Conservation (phyloP, 2,113 vertebrate species). For the Calidris pugnax region DNA sequence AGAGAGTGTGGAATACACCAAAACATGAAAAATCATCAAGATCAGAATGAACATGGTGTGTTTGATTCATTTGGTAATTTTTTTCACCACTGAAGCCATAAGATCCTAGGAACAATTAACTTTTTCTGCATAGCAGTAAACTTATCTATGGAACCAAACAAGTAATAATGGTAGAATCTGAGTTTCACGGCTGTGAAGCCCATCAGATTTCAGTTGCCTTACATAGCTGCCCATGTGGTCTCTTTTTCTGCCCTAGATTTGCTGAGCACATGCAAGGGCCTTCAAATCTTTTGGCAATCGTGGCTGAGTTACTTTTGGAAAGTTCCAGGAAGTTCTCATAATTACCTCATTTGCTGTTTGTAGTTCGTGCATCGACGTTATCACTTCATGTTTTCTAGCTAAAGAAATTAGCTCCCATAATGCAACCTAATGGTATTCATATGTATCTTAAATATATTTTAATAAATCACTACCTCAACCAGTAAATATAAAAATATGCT, state of each 20-base stretch:
- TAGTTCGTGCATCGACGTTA: neutral
- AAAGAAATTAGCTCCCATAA: neutral
- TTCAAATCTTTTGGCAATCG: neutral
- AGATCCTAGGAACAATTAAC: neutral
- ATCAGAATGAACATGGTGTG: neutral
- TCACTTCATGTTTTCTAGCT: neutral
- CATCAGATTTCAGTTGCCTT: neutral
- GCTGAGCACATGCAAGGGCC: neutral
- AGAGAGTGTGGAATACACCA: neutral
- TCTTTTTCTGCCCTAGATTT: neutral
- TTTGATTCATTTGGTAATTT: neutral
- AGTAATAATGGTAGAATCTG: neutral
- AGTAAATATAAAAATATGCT: conserved; percentile 1
- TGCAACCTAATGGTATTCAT: neutral
- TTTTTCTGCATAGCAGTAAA: neutral
- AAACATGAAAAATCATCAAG: neutral
- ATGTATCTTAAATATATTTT: neutral
- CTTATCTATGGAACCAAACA: neutral
- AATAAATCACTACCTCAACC: neutral
- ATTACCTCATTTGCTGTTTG: conserved; percentile 4
- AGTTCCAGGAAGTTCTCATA: neutral
- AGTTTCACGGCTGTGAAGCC: neutral
- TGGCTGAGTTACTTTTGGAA: conserved; percentile 1
- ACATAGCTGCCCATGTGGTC: neutral
- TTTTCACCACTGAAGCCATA: neutral